Evolutionary conservation across 2,888 invertebrate species (phyloP).

Genomic region (Perithous albicinctus): DNA sequence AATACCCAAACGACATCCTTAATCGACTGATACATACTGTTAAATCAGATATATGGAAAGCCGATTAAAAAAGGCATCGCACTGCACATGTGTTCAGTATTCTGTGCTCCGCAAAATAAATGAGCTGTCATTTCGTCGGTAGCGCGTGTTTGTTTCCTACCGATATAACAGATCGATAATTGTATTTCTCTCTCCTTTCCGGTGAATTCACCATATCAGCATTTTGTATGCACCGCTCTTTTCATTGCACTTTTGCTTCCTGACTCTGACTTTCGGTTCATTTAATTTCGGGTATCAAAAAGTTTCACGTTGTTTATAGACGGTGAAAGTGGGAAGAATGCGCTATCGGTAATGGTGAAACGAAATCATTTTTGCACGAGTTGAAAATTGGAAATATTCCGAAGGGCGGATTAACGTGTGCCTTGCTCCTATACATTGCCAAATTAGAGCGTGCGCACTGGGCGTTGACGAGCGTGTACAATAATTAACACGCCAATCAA

Average conservation of each 20-base stretch:
- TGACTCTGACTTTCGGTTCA: too few species aligned
- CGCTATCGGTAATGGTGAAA: constrained; percentile 8
- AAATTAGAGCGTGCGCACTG: constrained; percentile 20
- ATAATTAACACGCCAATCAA: constrained; percentile 67
- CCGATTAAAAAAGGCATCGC: too few species aligned
- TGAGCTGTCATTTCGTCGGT: constrained; percentile 48
- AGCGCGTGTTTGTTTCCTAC: constrained; percentile 7
- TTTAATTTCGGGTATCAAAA: too few species aligned
- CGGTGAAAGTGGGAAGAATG: neutral
- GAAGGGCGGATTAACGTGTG: too few species aligned
- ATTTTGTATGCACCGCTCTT: neutral
- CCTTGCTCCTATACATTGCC: neutral
- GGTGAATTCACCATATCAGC: too few species aligned
- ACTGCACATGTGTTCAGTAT: too few species aligned
- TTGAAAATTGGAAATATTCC: neutral
- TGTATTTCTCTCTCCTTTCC: neutral
- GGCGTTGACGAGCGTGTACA: too few species aligned
- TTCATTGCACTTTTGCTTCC: neutral
- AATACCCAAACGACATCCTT: too few species aligned
- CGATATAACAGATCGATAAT: too few species aligned
- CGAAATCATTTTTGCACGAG: constrained; percentile 33
- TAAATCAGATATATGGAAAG: too few species aligned
- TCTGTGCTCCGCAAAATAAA: constrained; percentile 26
- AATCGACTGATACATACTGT: too few species aligned
- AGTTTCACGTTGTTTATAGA: too few species aligned